Percentiles rank a stretch among this genome's conserved stretches.
Evolutionary conservation across 2,113 vertebrate species (phyloP).

Genomic region (Carassius carassius): DNA sequence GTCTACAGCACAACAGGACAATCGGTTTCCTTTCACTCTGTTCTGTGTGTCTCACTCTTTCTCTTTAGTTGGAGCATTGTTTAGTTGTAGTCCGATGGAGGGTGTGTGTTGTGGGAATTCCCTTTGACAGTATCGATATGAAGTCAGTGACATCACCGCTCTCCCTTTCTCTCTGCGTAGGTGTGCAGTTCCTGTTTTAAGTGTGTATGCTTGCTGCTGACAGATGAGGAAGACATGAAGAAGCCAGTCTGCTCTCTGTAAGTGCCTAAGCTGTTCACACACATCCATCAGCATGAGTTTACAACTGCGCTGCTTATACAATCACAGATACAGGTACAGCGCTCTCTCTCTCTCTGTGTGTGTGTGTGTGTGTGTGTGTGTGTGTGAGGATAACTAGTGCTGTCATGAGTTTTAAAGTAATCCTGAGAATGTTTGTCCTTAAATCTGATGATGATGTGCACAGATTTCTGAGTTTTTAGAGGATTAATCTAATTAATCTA

Average conservation of each 20-base stretch:
- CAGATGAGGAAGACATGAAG: background rate
- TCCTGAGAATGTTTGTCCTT: background rate
- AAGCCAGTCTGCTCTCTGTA: background rate
- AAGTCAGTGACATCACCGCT: background rate
- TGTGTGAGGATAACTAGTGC: background rate
- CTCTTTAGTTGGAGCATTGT: background rate
- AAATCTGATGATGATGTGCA: background rate
- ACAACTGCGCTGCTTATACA: background rate
- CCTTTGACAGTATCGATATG: constrained; percentile 24
- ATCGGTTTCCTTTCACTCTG: background rate
- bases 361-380: background rate
- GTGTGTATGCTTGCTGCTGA: no score
- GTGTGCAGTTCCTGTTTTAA: background rate
- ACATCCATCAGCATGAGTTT: background rate
- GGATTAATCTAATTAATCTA: background rate
- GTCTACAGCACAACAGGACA: background rate
- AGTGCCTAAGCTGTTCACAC: background rate
- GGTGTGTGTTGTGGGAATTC: constrained; percentile 6
- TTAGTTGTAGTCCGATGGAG: background rate
- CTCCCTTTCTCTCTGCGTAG: background rate
- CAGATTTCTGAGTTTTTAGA: background rate
- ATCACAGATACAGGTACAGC: background rate
- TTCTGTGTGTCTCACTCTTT: background rate
- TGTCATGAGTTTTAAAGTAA: background rate
- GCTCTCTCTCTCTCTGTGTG: background rate